These are phyloP conservation scores for Bombus cullumanus DNA, from an alignment of 1,140 invertebrate genomes.

Conservation along the genomic window DNA sequence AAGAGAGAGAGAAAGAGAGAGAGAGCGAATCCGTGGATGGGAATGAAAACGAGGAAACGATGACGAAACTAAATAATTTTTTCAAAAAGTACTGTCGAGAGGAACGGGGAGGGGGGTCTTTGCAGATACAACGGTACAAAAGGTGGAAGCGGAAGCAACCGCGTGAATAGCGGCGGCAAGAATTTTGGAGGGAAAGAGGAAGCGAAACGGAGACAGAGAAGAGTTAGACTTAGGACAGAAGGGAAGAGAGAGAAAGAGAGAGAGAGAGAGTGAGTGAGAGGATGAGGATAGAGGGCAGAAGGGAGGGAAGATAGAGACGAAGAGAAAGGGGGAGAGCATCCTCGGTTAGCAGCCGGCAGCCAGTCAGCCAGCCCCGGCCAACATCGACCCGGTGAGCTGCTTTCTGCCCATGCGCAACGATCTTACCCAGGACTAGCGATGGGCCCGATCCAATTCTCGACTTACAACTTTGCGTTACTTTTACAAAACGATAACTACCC, in stretches of 20 bases:
- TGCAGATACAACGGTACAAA: slow-evolving; percentile 34
- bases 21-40: neutral
- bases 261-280: too few species aligned
- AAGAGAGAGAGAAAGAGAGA: too few species aligned
- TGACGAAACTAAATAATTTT: slow-evolving; percentile 50
- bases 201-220: slow-evolving; percentile 24
- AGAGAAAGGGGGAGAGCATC: slow-evolving; percentile 54
- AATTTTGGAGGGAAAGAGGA: slow-evolving; percentile 36
- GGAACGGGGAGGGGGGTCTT: neutral
- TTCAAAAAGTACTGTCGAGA: neutral
- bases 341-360: slow-evolving; percentile 67
- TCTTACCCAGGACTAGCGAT: slow-evolving; percentile 74
- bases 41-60: neutral
- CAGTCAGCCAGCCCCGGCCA: slow-evolving; percentile 79
- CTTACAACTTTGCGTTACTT: slow-evolving; percentile 67
- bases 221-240: slow-evolving; percentile 7
- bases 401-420: slow-evolving; percentile 75
- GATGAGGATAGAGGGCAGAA: slow-evolving; percentile 17
- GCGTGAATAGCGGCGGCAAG: slow-evolving; percentile 4
- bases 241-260: neutral
- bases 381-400: slow-evolving; percentile 80
- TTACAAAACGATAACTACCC: slow-evolving; percentile 20
- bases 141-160: slow-evolving; percentile 21
- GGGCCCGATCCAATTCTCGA: slow-evolving; percentile 78
- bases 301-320: slow-evolving; percentile 42